A percentile compares a stretch with the other conserved stretches of the same genome.
These are phyloP conservation scores for Barypeithes pellucidus DNA, from an alignment of 2,888 invertebrate species.

Conservation along the genomic window DNA sequence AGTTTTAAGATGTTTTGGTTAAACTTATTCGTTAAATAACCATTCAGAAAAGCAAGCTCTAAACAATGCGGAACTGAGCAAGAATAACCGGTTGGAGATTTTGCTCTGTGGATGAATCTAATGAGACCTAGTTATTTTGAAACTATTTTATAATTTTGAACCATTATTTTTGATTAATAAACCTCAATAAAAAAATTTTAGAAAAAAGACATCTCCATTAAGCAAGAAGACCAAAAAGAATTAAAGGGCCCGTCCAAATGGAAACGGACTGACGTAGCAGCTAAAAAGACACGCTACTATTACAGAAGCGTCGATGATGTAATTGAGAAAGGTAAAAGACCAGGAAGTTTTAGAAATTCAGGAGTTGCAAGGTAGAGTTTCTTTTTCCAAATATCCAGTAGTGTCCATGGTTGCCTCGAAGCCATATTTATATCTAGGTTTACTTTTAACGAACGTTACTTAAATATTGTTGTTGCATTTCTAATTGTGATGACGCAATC, in stretches of 20 bases:
- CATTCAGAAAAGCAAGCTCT: no score
- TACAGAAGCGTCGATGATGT: constrained; percentile 92
- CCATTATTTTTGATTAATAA: no score
- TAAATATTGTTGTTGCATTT: no score
- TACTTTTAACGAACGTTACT: not conserved
- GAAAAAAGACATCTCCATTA: constrained; percentile 64
- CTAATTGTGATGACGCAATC: no score
- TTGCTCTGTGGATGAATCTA: no score
- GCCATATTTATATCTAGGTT: constrained; percentile 17
- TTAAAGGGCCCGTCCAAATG: constrained; percentile 78
- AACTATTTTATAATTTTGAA: no score
- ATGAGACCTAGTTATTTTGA: no score
- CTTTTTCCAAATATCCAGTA: constrained; percentile 52
- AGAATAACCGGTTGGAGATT: no score
- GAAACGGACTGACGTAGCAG: constrained; percentile 77
- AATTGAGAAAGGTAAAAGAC: constrained; percentile 87
- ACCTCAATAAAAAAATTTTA: no score
- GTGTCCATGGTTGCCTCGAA: constrained; percentile 29
- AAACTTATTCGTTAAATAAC: no score
- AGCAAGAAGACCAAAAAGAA: constrained; percentile 65
- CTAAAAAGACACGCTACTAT: constrained; percentile 82
- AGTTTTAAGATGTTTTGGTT: no score
- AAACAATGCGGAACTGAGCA: no score
- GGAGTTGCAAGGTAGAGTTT: constrained; percentile 65
- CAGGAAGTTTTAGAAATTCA: constrained; percentile 67